phyloP scores from a whole-genome alignment of 1,140 invertebrate species.

The Orius insidiosus region DNA sequence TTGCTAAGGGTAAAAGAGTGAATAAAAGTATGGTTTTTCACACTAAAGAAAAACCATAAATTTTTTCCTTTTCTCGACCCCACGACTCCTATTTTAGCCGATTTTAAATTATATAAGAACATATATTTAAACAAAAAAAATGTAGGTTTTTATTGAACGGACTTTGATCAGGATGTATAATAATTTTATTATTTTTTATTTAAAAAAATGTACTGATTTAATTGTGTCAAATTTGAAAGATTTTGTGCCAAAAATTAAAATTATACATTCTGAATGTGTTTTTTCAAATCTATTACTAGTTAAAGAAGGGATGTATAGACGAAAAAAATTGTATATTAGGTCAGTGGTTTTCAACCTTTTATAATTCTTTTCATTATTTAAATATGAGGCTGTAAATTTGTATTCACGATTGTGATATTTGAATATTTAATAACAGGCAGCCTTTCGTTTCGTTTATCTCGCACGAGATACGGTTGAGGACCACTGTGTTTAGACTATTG shows the following conservation, averaged over 20 bases:
- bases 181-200: slow-evolving; percentile 1
- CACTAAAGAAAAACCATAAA: background rate
- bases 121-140: background rate
- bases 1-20: background rate
- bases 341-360: slow-evolving; percentile 8
- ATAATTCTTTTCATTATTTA: slow-evolving; percentile 1
- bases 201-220: background rate
- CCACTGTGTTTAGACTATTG: background rate
- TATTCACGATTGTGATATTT: background rate
- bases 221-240: background rate
- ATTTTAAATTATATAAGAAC: background rate
- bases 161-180: background rate
- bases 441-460: background rate
- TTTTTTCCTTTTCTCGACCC: background rate
- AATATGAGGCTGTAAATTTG: background rate
- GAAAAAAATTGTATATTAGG: slow-evolving; percentile 7
- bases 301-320: slow-evolving; percentile 1
- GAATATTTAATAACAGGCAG: background rate
- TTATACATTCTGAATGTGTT: slow-evolving; percentile 6
- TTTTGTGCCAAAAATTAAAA: background rate
- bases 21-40: background rate
- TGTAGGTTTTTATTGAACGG: background rate
- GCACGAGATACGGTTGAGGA: no score
- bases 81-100: background rate
- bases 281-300: slow-evolving; percentile 5